Evolutionary conservation across 2,113 vertebrate genomes (phyloP).

Genomic region (Odontesthes bonariensis): DNA sequence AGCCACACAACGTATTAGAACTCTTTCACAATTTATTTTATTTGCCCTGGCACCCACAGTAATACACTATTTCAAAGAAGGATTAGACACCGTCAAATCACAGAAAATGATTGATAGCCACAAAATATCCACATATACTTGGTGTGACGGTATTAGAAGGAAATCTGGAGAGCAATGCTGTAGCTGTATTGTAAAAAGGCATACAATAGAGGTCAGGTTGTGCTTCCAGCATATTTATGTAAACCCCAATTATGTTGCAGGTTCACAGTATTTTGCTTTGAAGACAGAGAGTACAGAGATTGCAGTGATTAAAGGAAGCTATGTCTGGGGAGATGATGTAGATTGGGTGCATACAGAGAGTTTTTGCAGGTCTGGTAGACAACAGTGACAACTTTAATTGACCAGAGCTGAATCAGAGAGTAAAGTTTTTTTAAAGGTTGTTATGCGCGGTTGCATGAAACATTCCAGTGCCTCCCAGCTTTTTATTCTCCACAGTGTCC

Average conservation of each 20-base stretch:
- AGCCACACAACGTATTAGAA: not conserved
- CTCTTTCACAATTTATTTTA: conserved; percentile 5
- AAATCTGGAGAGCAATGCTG: not conserved
- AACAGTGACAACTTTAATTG: conserved; percentile 51
- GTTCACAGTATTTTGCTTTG: not conserved
- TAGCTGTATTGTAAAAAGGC: conserved; percentile 1
- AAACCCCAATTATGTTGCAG: conserved; percentile 3
- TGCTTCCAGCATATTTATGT: conserved; percentile 10
- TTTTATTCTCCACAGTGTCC: conserved; percentile 39
- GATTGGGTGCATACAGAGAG: not conserved
- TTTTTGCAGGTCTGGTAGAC: conserved; percentile 33
- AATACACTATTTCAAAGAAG: not conserved
- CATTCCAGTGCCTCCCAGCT: conserved; percentile 26
- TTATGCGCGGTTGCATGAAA: conserved; percentile 34
- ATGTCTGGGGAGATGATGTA: conserved; percentile 9
- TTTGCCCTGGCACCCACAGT: conserved; percentile 1
- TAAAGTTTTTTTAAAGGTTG: conserved; percentile 34
- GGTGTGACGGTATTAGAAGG: not conserved
- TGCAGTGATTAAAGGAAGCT: conserved; percentile 19
- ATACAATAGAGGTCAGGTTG: conserved; percentile 21
- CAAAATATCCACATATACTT: conserved; percentile 26
- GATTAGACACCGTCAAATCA: conserved; percentile 8
- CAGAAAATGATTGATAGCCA: conserved; percentile 9
- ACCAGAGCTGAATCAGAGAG: conserved; percentile 22
- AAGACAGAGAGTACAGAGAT: not conserved